Percentiles rank a stretch among this genome's conserved stretches.
phyloP scores from a whole-genome alignment of 2,797 vertebrate genomes.

The Decapterus maruadsi region DNA sequence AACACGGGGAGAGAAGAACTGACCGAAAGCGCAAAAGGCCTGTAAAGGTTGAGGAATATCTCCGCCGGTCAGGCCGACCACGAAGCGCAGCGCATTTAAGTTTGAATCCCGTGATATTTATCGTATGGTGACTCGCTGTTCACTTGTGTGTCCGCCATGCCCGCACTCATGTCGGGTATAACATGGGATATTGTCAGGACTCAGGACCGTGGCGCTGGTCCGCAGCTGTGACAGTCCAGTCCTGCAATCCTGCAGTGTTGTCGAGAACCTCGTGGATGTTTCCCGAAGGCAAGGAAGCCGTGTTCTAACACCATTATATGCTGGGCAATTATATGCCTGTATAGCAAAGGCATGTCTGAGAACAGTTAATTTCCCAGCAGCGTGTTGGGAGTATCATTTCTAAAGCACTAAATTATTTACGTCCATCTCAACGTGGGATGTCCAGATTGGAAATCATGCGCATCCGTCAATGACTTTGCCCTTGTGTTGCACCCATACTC shows the following conservation, averaged over 20 bases:
- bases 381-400: conserved; percentile 34
- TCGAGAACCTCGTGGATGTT: conserved; percentile 16
- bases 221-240: conserved; percentile 25
- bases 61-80: conserved; percentile 37
- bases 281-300: not conserved
- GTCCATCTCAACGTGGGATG: conserved; percentile 43
- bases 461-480: conserved; percentile 20
- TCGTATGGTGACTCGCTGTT: not conserved
- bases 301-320: not conserved
- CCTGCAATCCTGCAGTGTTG: conserved; percentile 30
- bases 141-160: conserved; percentile 2
- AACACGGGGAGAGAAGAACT: conserved; percentile 75
- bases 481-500: conserved; percentile 17
- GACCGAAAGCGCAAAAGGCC: conserved; percentile 66
- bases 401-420: conserved; percentile 51
- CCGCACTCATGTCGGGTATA: conserved; percentile 18
- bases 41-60: conserved; percentile 48
- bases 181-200: not conserved
- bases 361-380: not conserved
- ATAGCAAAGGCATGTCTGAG: not conserved
- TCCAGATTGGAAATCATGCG: conserved; percentile 46
- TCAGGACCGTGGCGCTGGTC: conserved; percentile 6
- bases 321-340: not conserved
- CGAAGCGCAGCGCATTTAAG: conserved; percentile 3
- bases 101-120: conserved; percentile 14